A percentile compares a stretch with the other conserved stretches of the same genome.
These are phyloP conservation scores for Leucopternis melanops DNA, from an alignment of 2,113 vertebrate genomes.

Conservation along the genomic window DNA sequence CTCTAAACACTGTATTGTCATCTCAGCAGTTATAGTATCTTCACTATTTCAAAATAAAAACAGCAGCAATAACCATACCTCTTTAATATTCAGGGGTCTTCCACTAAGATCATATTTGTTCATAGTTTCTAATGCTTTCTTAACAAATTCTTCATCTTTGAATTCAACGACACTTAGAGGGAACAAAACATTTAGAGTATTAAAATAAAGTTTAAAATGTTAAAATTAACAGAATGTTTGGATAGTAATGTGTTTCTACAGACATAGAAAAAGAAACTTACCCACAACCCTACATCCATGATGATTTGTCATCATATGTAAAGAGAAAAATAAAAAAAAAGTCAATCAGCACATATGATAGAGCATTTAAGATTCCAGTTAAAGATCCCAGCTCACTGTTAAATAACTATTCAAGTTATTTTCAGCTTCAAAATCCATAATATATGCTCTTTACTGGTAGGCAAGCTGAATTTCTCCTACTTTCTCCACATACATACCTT, in stretches of 20 bases:
- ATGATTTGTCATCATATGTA: slow-evolving; percentile 64
- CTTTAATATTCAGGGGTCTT: slow-evolving; percentile 96
- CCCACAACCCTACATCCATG: slow-evolving; percentile 90
- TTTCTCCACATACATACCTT: slow-evolving; percentile 29
- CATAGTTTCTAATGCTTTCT: slow-evolving; percentile 94
- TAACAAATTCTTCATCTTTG: slow-evolving; percentile 98
- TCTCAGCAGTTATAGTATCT: neutral
- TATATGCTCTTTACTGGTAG: slow-evolving; percentile 30
- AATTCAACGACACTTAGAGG: slow-evolving; percentile 93
- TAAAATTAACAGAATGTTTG: neutral
- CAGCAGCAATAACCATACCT: slow-evolving; percentile 74
- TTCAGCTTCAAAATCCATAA: slow-evolving; percentile 24
- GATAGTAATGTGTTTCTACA: neutral
- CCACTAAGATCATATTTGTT: slow-evolving; percentile 95
- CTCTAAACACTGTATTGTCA: neutral
- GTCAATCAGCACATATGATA: slow-evolving; percentile 66
- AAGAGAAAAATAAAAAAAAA: slow-evolving; percentile 64
- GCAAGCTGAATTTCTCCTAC: slow-evolving; percentile 27
- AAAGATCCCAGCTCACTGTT: slow-evolving; percentile 64
- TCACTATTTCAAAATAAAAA: neutral
- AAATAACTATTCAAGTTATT: slow-evolving; percentile 47
- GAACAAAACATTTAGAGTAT: slow-evolving; percentile 36
- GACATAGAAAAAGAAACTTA: slow-evolving; percentile 75
- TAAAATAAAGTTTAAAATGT: slow-evolving; percentile 39
- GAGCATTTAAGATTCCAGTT: slow-evolving; percentile 9